Conservation (phyloP, 2,888 invertebrate genomes). For the Hermodice carunculata region DNA sequence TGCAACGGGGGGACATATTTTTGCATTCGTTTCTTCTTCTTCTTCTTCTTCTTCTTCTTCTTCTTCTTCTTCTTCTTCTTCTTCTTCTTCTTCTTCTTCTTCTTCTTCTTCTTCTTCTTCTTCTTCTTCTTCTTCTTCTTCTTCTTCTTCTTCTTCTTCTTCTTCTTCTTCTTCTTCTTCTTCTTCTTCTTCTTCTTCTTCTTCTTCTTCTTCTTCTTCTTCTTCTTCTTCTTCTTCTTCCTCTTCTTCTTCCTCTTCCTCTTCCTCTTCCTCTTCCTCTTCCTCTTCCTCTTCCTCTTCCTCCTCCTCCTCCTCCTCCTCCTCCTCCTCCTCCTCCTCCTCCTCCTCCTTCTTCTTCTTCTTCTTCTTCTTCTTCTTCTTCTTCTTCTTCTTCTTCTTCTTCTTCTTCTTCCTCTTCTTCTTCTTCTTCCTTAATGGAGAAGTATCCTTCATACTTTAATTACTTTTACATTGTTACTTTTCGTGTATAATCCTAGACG, state of each 20-base stretch:
- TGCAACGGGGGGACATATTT: no score
- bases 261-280: constrained; percentile 6
- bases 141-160: background rate
- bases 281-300: constrained; percentile 7
- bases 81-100: background rate
- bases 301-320: constrained; percentile 1
- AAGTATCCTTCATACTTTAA: no score
- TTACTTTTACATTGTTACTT: no score
- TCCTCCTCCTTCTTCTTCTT: background rate
- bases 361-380: background rate
- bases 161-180: constrained; percentile 2
- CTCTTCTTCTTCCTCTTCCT: constrained; percentile 2
- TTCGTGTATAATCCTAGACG: no score
- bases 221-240: constrained; percentile 7
- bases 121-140: background rate
- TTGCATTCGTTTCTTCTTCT: no score
- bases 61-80: constrained; percentile 10
- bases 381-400: constrained; percentile 8
- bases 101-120: background rate
- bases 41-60: constrained; percentile 8
- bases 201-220: background rate
- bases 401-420: constrained; percentile 10
- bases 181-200: constrained; percentile 10
- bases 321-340: background rate
- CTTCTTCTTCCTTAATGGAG: background rate